Evolutionary conservation across 1,140 invertebrate genomes (phyloP), one percentile per base, ranked within the genome.

Genomic region (Bombus consobrinus): DNA sequence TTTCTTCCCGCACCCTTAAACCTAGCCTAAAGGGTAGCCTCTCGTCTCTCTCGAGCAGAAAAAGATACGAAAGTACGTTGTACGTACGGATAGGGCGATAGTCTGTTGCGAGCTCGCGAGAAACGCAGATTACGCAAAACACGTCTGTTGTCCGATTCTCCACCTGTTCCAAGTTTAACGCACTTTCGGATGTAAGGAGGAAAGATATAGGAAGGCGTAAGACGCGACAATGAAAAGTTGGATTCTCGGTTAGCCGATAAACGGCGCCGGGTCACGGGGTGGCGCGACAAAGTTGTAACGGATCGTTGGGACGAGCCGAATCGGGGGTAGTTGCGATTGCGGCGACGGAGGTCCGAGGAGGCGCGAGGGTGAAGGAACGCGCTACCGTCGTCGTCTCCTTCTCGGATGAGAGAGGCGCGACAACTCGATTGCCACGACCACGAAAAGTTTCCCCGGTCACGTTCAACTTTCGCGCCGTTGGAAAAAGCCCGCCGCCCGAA

Each of bases 381-480:
- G 74, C 66, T 13, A 9, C 69, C 76, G 87, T 78, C 76, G 87
- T 78, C 59, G 76, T 87, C 75, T 22, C 4, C n/a, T 37, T 41
- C 57, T 37, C 8, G 15, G 13, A 39, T 22, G n/a, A n/a, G 34
- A 69, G 41, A 69, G 59, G 53, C 72, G 86, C 69, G 39, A 62
- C 41, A 57, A 32, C 77, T 66, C 64, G 69, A 87, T 87, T 81
- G 90, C 73, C 84, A 83, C 86, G 92, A 87, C 92, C 92, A 92
- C 92, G 92, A 93, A 93, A 93, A 93, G 85, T 93, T 93, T 93
- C 87, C 84, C 86, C 92, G 93, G 92, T 93, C 93, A 93, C 92
- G 90, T 93, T 93, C 90, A 93, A 93, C 92, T 93, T 93, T 93
- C 93, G 91, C 92, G 90, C 81, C 88, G 91, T 92, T 93, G 88